Percentiles rank a stretch among this genome's conserved stretches.
phyloP scores from a whole-genome alignment of 2,797 vertebrate genomes.

The Acestrorhynchus altus region DNA sequence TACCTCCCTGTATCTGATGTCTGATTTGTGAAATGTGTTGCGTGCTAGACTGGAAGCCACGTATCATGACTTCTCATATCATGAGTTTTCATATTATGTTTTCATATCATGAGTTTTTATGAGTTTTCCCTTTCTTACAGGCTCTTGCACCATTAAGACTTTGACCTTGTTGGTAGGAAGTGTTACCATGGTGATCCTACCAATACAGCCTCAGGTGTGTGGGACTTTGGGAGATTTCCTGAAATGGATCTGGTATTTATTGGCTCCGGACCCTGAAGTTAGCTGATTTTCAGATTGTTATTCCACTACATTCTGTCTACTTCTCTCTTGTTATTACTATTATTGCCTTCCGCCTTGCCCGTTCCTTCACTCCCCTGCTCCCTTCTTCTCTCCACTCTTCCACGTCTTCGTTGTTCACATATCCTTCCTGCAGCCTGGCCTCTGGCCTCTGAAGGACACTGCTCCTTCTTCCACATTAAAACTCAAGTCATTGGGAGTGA shows the following conservation, averaged over 20 bases:
- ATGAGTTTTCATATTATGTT: background rate
- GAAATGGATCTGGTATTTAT: conserved; percentile 25
- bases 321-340: conserved; percentile 30
- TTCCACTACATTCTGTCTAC: conserved; percentile 20
- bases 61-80: background rate
- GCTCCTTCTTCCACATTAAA: conserved; percentile 7
- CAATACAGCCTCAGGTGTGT: conserved; percentile 8
- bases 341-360: background rate
- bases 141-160: background rate
- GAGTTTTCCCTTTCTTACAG: background rate
- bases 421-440: background rate
- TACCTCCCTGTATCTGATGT: too few relatives aligned
- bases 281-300: conserved; percentile 31
- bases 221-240: conserved; percentile 21
- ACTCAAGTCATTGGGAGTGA: background rate
- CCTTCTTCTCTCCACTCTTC: background rate
- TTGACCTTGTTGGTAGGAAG: conserved; percentile 17
- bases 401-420: background rate
- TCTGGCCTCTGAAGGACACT: conserved; percentile 8
- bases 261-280: conserved; percentile 20
- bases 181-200: conserved; percentile 13
- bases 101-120: too few relatives aligned
- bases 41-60: background rate
- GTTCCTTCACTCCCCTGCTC: background rate
- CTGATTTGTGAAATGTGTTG: too few relatives aligned